Conservation (phyloP, 2,113 vertebrate genomes). For the Argyrosomus japonicus region DNA sequence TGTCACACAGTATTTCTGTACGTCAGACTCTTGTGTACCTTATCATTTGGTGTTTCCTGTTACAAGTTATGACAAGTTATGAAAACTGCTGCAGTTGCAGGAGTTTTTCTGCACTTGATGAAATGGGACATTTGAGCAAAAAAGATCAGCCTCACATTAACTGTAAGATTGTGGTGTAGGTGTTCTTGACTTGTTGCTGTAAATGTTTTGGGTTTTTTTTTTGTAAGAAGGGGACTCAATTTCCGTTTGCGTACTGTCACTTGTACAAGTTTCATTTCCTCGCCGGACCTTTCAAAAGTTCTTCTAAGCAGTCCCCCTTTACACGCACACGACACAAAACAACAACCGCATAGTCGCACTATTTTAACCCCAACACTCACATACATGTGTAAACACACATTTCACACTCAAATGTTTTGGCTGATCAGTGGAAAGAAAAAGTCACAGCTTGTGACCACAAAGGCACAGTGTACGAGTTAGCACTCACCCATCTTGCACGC, state of each 20-base stretch:
- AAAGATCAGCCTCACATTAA: rapidly evolving
- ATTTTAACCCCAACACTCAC: background rate
- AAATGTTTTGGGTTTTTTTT: conserved; percentile 31
- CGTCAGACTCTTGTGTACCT: background rate
- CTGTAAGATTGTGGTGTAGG: background rate
- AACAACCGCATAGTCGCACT: background rate
- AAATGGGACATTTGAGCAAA: background rate
- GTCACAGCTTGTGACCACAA: conserved; percentile 53
- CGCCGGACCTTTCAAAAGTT: conserved; percentile 1
- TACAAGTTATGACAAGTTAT: conserved; percentile 28
- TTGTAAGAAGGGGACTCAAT: conserved; percentile 15
- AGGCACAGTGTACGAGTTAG: conserved; percentile 9
- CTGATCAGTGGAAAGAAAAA: background rate
- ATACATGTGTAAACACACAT: conserved; percentile 1
- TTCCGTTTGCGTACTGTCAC: conserved; percentile 19
- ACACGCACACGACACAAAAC: background rate
- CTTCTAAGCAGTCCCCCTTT: background rate
- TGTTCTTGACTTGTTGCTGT: background rate
- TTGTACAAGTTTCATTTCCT: conserved; percentile 9
- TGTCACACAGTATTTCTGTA: background rate
- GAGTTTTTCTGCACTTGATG: background rate
- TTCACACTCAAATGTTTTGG: background rate
- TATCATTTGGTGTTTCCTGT: conserved; percentile 58
- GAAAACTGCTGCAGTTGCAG: conserved; percentile 5
- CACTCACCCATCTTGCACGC: background rate